Evolutionary conservation across 2,113 vertebrate species (phyloP).

Genomic region (Xenus cinereus): DNA sequence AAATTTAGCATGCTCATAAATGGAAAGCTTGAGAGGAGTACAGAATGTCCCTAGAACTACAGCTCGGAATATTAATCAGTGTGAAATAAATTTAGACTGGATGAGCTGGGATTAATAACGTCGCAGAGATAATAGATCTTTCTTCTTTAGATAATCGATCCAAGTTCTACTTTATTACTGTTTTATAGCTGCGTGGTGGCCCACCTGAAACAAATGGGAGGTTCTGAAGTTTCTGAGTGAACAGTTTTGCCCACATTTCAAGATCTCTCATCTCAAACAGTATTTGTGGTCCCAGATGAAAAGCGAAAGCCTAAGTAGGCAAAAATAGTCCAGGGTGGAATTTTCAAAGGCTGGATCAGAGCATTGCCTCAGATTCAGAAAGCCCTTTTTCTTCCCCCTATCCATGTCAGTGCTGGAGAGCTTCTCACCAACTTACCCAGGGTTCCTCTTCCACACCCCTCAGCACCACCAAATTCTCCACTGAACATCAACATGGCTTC

Average conservation of each 20-base stretch:
- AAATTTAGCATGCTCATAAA: slow-evolving; percentile 49
- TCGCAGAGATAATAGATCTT: slow-evolving; percentile 3
- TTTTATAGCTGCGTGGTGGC: background rate
- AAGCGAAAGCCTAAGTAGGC: background rate
- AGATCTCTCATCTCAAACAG: background rate
- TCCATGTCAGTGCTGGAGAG: background rate
- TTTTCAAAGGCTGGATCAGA: background rate
- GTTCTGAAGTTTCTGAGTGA: background rate
- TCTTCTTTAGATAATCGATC: slow-evolving; percentile 28
- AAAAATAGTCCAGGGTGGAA: background rate
- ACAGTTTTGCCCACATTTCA: background rate
- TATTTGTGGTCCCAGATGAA: background rate
- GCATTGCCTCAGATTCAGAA: background rate
- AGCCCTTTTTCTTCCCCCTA: background rate
- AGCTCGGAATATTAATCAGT: slow-evolving; percentile 43
- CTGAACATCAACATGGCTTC: background rate
- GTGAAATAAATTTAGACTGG: slow-evolving; percentile 47
- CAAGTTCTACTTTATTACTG: slow-evolving; percentile 8
- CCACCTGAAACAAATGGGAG: slow-evolving; percentile 10
- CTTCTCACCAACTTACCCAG: background rate
- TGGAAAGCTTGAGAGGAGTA: slow-evolving; percentile 10
- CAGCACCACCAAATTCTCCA: background rate
- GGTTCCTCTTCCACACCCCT: background rate
- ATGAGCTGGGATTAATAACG: slow-evolving; percentile 12
- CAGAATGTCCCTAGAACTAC: slow-evolving; percentile 23